Conservation (phyloP, 35 echinoderm and acorn worm genomes). For the Heliocidaris tuberculata region DNA sequence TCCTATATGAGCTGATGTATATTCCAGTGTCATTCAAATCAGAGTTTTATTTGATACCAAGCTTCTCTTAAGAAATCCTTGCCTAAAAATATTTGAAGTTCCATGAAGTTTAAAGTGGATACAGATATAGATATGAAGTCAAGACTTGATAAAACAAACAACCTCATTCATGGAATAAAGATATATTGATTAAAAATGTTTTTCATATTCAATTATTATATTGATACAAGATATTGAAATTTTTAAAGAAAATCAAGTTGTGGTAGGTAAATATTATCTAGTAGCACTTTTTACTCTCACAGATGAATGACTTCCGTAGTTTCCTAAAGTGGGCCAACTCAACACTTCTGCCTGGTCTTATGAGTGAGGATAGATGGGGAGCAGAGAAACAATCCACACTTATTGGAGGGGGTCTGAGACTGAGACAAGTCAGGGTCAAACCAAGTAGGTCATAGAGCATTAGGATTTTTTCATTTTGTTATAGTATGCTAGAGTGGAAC, state of each 20-base stretch:
- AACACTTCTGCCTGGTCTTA: constrained; percentile 62
- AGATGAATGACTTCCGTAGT: constrained; percentile 70
- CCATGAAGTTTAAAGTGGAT: too few species aligned
- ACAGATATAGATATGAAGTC: too few species aligned
- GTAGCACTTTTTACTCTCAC: not conserved
- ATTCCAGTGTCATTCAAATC: too few species aligned
- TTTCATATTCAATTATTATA: too few species aligned
- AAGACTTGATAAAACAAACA: not conserved
- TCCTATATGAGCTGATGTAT: too few species aligned
- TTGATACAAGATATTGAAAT: too few species aligned
- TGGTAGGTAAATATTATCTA: too few species aligned
- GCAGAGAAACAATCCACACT: constrained; percentile 66
- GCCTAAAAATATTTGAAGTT: too few species aligned
- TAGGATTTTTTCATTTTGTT: not conserved
- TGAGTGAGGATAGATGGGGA: constrained; percentile 53
- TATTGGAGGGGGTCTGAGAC: constrained; percentile 58
- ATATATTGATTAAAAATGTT: too few species aligned
- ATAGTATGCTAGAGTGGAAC: not conserved
- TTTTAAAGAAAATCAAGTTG: too few species aligned
- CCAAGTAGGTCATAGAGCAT: constrained; percentile 52
- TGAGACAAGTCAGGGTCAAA: constrained; percentile 81
- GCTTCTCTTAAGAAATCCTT: too few species aligned
- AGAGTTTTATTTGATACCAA: too few species aligned
- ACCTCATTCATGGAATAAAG: not conserved
- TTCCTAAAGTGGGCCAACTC: constrained; percentile 78